These are phyloP conservation scores for Hemicentrotus pulcherrimus DNA, from an alignment of 35 echinoderm and acorn worm genomes.

Conservation along the genomic window DNA sequence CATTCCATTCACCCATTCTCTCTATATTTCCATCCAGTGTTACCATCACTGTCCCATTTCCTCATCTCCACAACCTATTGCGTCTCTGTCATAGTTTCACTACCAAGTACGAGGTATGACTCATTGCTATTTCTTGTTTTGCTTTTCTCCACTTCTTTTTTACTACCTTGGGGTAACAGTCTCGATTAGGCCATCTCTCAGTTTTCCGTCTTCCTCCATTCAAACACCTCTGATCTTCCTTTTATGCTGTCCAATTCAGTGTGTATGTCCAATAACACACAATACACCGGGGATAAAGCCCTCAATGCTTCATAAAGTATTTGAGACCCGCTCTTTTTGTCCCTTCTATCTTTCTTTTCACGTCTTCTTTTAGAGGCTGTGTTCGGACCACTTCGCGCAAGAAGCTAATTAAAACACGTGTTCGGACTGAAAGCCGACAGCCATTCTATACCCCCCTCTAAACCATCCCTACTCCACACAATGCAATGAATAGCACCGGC, in stretches of 20 bases:
- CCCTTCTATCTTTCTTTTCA: slow-evolving; percentile 15
- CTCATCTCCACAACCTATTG: neutral
- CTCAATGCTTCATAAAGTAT: slow-evolving; percentile 16
- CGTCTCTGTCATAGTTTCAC: neutral
- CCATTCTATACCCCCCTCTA: slow-evolving; percentile 8
- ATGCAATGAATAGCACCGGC: slow-evolving; percentile 36
- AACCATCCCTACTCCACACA: neutral
- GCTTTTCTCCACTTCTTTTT: slow-evolving; percentile 4
- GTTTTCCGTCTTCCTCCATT: neutral
- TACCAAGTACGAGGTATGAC: slow-evolving; percentile 27
- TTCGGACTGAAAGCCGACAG: neutral
- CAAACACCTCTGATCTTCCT: neutral
- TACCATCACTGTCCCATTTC: neutral
- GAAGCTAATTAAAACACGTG: slow-evolving; percentile 56
- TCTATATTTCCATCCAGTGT: neutral
- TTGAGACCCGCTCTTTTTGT: neutral
- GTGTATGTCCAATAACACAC: slow-evolving; percentile 24
- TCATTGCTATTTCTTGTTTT: slow-evolving; percentile 36
- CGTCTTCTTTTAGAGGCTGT: neutral
- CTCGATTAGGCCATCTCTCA: neutral
- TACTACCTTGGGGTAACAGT: slow-evolving; percentile 10
- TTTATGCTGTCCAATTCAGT: slow-evolving; percentile 1
- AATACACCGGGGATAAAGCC: slow-evolving; percentile 27
- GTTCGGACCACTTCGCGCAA: slow-evolving; percentile 30
- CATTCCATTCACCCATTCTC: neutral